Base-by-base conservation (phyloP, 2,888 invertebrate genomes). In the Geotrupes spiniger region DNA sequence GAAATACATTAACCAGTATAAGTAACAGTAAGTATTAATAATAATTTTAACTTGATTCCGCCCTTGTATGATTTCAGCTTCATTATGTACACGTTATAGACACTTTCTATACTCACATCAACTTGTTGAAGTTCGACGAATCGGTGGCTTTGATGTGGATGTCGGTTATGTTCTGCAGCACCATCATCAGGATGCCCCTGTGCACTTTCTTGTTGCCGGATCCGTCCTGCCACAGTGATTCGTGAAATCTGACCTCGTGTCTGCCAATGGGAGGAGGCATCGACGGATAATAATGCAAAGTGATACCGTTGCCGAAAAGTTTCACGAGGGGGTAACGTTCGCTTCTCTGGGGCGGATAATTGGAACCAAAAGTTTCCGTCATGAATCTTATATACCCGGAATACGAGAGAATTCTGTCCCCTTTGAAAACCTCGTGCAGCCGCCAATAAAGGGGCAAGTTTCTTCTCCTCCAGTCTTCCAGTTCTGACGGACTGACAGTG, bases 391-490 rank as follows among this genome's bases (percentile, higher is more conserved):
- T 74, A 54, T 83, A 83, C 2, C 97, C 97, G 16, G 93, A 94
- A 72, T 98, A 98, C 14, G 95, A 93, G 52, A 88, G 80, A 10
- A 92, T 85, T 69, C 87, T 77, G 73, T 98, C 98, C 0, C 92
- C 93, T 9, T 88, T 80, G 71, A 95, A 92, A 43, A 83, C 78
- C 6, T 80, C 76, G 0, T 93, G 91, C 10, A 98, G 74, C 61
- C 82, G 82, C 84, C 91, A 89, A 73, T 92, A 94, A 14, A 92
- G 76, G 0, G 92, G 90, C 65, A 64, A 39, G 9, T n/a, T 26
- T 14, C 33, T 36, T 3, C 25, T 21, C 17, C 17, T 43, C 43
- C 43, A 43, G 4, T 11, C 82, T 70, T 80, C 80, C 66, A 78
- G 69, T 43, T 78, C 74, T 46, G 76, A 73, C 55, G 74, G 73